Evolutionary conservation across 2,888 invertebrate genomes (phyloP), one percentile per base, ranked within the genome.

Genomic region (Hydriomena furcata): DNA sequence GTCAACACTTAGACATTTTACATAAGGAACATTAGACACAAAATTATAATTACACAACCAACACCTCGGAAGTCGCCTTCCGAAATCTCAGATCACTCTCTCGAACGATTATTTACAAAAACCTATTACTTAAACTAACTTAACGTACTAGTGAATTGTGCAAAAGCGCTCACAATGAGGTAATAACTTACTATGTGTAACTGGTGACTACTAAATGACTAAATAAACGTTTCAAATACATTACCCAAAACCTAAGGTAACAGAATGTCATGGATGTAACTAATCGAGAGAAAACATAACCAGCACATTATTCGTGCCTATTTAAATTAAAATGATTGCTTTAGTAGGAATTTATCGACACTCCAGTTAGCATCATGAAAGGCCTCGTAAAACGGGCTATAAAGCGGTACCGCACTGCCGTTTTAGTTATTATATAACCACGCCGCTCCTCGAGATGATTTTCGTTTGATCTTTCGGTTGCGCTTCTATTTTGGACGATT

Each of bases 181-280:
- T 88, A 88, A 86, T 86, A 85, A 84, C 83, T 87, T 87, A 87
- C 78, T 75, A 74, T 76, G 85, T 86, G 83, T 84, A 82, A 84
- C 82, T 88, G 87, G 88, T 88, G 89, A 89, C 88, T 84, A 79
- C 79, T 85, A 85, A n/a, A 76, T 89, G 87, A 89, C 88, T 89
- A 88, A 74, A 74, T 65, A 76, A 73, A 53, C 67, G 73, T 70
- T 66, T 70, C 68, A 68, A 73, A 73, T 68, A 73, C 65, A 73
- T 75, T 73, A 72, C 73, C 78, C 73, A 72, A 79, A 79, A 71
- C 77, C 71, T 74, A 77, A 83, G 84, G 84, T 86, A 85, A 86
- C 84, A 82, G 76, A 76, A 74, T 86, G 87, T 85, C 84, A 85
- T 84, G 84, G 85, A 81, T 79, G 66, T 61, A 58, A 59, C 65